Evolutionary conservation across 2,797 vertebrate genomes (phyloP).

Genomic region (Amphiprion clarkii): DNA sequence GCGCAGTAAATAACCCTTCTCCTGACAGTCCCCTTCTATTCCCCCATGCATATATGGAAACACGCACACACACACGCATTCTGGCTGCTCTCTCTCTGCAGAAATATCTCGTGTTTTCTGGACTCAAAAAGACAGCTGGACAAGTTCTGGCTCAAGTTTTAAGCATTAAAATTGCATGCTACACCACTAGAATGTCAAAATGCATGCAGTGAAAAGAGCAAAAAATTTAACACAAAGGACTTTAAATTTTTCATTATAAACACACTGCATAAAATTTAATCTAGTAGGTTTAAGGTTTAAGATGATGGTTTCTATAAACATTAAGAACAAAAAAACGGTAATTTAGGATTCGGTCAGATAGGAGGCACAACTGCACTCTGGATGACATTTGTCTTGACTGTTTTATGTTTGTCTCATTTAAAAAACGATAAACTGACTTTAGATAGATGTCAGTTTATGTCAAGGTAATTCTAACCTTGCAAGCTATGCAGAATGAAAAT

Average conservation of each 20-base stretch:
- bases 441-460: neutral
- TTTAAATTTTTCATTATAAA: neutral
- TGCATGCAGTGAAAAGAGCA: neutral
- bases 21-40: constrained; percentile 71
- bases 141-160: neutral
- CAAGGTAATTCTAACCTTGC: neutral
- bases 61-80: constrained; percentile 19
- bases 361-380: neutral
- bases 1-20: constrained; percentile 80
- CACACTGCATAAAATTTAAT: no score
- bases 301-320: neutral
- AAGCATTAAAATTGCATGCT: constrained; percentile 7
- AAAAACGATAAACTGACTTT: neutral
- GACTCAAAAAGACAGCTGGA: neutral
- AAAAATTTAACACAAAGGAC: no score
- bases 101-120: constrained; percentile 25
- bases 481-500: neutral
- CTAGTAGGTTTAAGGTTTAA: no score
- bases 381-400: neutral
- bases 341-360: neutral
- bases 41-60: constrained; percentile 52
- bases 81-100: constrained; percentile 15
- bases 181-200: constrained; percentile 26
- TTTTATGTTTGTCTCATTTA: neutral
- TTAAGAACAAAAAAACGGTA: neutral